Percentiles rank a stretch among this genome's conserved stretches.
Conservation (phyloP, 2,888 invertebrate genomes). For the Eupithecia dodoneata region DNA sequence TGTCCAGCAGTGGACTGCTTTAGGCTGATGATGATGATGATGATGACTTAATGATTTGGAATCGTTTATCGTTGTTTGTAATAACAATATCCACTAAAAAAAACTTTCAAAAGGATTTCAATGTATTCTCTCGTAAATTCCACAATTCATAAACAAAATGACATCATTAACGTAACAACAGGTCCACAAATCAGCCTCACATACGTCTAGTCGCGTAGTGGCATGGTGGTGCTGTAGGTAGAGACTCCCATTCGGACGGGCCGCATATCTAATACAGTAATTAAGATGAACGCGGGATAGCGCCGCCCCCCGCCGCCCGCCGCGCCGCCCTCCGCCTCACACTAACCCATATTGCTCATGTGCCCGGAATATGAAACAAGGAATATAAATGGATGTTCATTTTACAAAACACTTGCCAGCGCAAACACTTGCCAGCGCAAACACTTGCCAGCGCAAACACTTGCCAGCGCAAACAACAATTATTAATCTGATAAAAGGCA, state of each 20-base stretch:
- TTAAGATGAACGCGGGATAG: conserved; percentile 57
- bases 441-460: no score
- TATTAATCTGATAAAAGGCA: background rate
- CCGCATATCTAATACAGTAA: conserved; percentile 60
- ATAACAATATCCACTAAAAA: background rate
- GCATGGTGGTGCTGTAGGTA: background rate
- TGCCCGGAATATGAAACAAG: no score
- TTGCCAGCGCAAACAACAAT: background rate
- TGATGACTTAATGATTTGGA: background rate
- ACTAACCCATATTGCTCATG: background rate
- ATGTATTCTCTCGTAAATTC: background rate
- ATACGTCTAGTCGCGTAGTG: background rate
- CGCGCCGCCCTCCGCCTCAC: conserved; percentile 23
- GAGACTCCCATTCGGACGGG: conserved; percentile 38
- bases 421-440: no score
- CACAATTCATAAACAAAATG: background rate
- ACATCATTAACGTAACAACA: background rate
- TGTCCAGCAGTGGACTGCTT: no score
- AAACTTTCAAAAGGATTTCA: background rate
- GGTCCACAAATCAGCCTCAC: background rate
- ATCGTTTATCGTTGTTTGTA: background rate
- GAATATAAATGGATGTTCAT: background rate
- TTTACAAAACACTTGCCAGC: background rate
- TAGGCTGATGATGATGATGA: no score
- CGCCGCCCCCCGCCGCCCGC: conserved; percentile 25